Percentiles rank a stretch among this genome's conserved stretches.
Conservation (phyloP, 2,888 invertebrate species). For the Rhamnusium bicolor region DNA sequence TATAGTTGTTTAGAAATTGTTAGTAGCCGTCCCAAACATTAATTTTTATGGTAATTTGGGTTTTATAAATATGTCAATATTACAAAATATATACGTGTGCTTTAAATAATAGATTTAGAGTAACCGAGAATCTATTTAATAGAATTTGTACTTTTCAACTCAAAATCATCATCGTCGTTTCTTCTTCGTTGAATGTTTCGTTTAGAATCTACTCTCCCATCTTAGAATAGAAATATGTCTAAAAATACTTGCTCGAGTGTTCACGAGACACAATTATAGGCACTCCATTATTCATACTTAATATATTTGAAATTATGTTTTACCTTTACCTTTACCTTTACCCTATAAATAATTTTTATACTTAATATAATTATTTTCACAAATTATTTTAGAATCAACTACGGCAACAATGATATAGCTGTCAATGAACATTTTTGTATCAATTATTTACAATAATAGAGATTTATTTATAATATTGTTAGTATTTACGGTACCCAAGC, state of each 20-base stretch:
- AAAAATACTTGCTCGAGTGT: not conserved
- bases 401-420: conserved; percentile 38
- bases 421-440: conserved; percentile 36
- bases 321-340: not conserved
- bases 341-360: no score
- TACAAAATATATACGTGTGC: conserved; percentile 8
- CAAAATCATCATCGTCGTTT: not conserved
- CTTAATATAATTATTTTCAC: not conserved
- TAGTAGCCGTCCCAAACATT: conserved; percentile 32
- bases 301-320: not conserved
- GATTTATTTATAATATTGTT: conserved; percentile 14
- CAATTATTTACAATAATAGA: conserved; percentile 7
- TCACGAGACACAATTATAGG: not conserved
- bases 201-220: not conserved
- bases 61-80: conserved; percentile 13
- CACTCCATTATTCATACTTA: not conserved
- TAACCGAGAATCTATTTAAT: not conserved
- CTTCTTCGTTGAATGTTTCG: not conserved
- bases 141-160: conserved; percentile 12
- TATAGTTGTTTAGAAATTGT: conserved; percentile 33
- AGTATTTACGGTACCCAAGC: conserved; percentile 4
- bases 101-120: conserved; percentile 2
- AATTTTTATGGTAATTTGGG: not conserved
- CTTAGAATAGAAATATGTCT: not conserved
- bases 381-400: conserved; percentile 19